Evolutionary conservation across 2,797 vertebrate genomes (phyloP).

Genomic region (Hyperoplus immaculatus): DNA sequence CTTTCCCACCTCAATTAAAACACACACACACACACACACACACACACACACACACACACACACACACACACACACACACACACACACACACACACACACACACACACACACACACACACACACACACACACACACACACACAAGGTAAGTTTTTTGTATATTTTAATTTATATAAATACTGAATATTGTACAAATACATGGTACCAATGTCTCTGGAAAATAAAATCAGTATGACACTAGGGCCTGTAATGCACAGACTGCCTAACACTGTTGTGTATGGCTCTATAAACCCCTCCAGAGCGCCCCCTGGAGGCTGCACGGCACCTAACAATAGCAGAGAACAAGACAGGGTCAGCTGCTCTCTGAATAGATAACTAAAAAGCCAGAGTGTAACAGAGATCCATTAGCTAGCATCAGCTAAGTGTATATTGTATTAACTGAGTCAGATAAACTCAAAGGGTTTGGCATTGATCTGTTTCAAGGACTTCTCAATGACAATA

Average conservation of each 20-base stretch:
- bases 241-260: neutral
- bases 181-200: conserved; percentile 39
- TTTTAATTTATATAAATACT: conserved; percentile 56
- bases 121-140: neutral
- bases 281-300: neutral
- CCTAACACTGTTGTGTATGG: neutral
- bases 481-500: neutral
- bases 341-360: neutral
- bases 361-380: neutral
- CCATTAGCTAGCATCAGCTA: neutral
- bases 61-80: no score
- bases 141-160: neutral
- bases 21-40: neutral
- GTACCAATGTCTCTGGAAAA: conserved; percentile 6
- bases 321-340: conserved; percentile 18
- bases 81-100: neutral
- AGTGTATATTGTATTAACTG: neutral
- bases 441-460: neutral
- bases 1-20: neutral
- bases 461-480: neutral
- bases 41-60: neutral
- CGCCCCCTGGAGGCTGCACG: conserved; percentile 20
- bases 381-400: neutral
- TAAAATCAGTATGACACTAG: neutral
- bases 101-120: neutral